These are phyloP conservation scores for Oriolus oriolus DNA, from an alignment of 2,113 vertebrate genomes.

Conservation along the genomic window DNA sequence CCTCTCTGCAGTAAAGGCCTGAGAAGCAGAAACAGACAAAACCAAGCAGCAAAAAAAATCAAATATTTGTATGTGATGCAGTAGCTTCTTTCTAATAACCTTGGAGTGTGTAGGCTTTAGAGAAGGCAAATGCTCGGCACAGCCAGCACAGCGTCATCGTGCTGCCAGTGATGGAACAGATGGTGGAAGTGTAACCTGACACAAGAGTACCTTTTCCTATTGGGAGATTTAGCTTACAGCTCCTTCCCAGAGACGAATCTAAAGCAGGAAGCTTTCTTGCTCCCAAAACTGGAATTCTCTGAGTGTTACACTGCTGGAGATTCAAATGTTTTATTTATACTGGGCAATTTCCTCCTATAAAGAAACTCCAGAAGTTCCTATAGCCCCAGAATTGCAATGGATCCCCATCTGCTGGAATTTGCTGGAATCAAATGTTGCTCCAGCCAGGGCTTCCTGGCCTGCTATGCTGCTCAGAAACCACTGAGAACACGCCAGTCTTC, in stretches of 20 bases:
- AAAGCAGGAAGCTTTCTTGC: not conserved
- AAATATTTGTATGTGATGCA: not conserved
- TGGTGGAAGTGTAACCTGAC: not conserved
- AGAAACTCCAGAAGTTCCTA: not conserved
- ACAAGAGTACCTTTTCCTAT: not conserved
- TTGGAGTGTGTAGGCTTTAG: not conserved
- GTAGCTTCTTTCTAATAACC: not conserved
- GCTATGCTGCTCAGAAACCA: not conserved
- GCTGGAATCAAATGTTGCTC: not conserved
- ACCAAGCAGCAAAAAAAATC: not conserved
- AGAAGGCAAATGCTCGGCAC: not conserved
- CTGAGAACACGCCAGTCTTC: rapidly evolving
- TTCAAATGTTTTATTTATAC: not conserved
- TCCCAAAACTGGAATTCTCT: not conserved
- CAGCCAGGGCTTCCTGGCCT: not conserved
- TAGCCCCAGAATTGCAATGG: not conserved
- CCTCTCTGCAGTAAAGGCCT: not conserved
- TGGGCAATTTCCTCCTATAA: not conserved
- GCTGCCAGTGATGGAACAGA: not conserved
- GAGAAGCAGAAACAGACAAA: not conserved
- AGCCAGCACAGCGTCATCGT: not conserved
- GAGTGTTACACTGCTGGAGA: not conserved
- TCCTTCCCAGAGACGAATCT: not conserved
- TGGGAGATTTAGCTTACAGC: not conserved
- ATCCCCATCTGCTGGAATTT: not conserved